Evolutionary conservation across 2,113 vertebrate genomes (phyloP).

Genomic region (Danionella cerebrum): DNA sequence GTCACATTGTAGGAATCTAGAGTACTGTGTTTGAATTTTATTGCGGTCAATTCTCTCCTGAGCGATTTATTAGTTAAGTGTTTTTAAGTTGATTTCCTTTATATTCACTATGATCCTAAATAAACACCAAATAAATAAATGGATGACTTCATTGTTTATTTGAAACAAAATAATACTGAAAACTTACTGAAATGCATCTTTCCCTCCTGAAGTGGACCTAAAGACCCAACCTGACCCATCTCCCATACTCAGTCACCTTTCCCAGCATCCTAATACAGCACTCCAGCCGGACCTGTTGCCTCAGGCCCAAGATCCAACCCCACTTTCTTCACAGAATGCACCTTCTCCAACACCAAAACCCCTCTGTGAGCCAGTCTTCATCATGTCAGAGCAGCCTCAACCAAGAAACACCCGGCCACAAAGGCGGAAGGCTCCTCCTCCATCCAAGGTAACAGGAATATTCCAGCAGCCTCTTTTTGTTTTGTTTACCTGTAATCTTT

Average conservation of each 20-base stretch:
- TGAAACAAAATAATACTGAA: neutral
- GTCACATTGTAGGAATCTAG: too few relatives aligned
- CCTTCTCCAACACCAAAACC: conserved; percentile 66
- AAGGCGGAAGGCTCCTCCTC: conserved; percentile 74
- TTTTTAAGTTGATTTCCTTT: too few relatives aligned
- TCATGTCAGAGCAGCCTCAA: conserved; percentile 62
- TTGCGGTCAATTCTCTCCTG: too few relatives aligned
- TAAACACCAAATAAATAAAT: too few relatives aligned
- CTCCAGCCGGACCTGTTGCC: conserved; percentile 46
- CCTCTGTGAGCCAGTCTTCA: conserved; percentile 56
- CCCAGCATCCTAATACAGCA: conserved; percentile 68
- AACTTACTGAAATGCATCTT: neutral
- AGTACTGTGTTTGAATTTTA: too few relatives aligned
- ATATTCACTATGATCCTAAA: too few relatives aligned
- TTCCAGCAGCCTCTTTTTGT: neutral
- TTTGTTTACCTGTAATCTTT: neutral
- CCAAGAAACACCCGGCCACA: conserved; percentile 79
- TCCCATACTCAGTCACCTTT: conserved; percentile 85
- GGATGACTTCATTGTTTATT: too few relatives aligned
- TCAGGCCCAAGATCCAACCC: conserved; percentile 55
- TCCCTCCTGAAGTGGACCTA: conserved; percentile 68
- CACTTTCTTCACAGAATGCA: conserved; percentile 60
- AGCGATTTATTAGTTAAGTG: too few relatives aligned
- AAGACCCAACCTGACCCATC: conserved; percentile 92
- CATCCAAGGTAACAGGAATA: conserved; percentile 74